Base-by-base conservation (phyloP, 2,797 vertebrate species). In the Tinamus major region DNA sequence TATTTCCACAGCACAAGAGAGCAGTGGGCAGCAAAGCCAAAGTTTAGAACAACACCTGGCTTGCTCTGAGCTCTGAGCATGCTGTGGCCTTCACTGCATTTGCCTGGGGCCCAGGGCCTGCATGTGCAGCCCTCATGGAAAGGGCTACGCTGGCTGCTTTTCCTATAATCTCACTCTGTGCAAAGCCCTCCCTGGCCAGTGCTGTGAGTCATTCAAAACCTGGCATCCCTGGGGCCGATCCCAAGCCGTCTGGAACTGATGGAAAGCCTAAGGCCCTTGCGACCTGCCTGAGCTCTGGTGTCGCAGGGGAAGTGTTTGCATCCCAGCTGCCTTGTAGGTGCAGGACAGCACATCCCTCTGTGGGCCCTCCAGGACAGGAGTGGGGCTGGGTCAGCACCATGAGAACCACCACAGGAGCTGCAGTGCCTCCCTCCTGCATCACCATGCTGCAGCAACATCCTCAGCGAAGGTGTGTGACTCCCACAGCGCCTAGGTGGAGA, bases 141-240 rank as follows among this genome's bases (percentile, higher is more conserved):
- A 87, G 39, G 61, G 79, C 81, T 85, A n/a, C 61, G 4, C 4
- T 1, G 11, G 62, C 39, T 62, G 18, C 71, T 70, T 35, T 49
- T 87, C 53, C 85, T 61, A 18, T 92, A 84, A 93, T 53, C 72
- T 95, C 91, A 94, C 13, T 33, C 35, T 14, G 15, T 31, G 49
- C 49, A 53, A 53, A 29, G 27, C 68, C 42, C 33, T 76, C 58
- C 56, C 88, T 11, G 56, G 56, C 67, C 79, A 72, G 55, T 0
- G 0, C 41, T 13, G 48, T 93, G 88, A 94, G 61, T 88, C 90
- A 95, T 14, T 0, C 5, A 63, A 81, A 94, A 90, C 31, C 39
- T 64, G 93, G 70, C 69, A 42, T 48, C 84, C 48, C 70, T 63
- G 78, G 68, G 75, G 42, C 75, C 74, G 64, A 93, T 78, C 85